phyloP scores from a whole-genome alignment of 2,888 invertebrate species.

The Dermolepida albohirtum region DNA sequence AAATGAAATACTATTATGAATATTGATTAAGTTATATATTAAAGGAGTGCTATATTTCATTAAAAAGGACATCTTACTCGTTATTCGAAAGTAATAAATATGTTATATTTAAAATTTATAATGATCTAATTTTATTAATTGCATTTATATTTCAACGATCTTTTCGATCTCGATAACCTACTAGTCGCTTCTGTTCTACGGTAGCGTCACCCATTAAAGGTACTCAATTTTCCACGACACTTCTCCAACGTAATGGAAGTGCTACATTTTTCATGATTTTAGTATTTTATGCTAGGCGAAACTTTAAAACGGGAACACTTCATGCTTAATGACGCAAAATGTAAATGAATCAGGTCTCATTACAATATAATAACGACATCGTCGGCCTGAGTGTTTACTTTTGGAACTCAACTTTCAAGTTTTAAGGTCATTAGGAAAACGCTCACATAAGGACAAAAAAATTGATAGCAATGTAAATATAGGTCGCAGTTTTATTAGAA shows the following conservation, averaged over 20 bases:
- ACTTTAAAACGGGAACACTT: conserved; percentile 7
- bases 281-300: conserved; percentile 8
- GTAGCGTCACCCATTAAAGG: conserved; percentile 9
- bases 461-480: neutral
- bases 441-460: conserved; percentile 1
- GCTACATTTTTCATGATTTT: conserved; percentile 20
- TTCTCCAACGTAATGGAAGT: conserved; percentile 14
- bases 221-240: neutral
- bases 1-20: too few species aligned
- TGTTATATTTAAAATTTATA: too few species aligned
- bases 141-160: too few species aligned
- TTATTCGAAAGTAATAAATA: too few species aligned
- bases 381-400: conserved; percentile 37
- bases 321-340: conserved; percentile 27
- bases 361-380: conserved; percentile 40
- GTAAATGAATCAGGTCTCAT: conserved; percentile 38
- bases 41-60: too few species aligned
- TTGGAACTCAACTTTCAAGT: conserved; percentile 11
- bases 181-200: neutral
- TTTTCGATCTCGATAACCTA: neutral
- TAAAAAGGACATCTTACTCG: too few species aligned
- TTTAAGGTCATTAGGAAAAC: conserved; percentile 30
- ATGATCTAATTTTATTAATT: too few species aligned
- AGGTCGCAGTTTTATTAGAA: too few species aligned
- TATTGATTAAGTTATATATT: too few species aligned